Evolutionary conservation across 2,113 vertebrate genomes (phyloP), one percentile per base, ranked within the genome.

Genomic region (Dasyurus viverrinus): DNA sequence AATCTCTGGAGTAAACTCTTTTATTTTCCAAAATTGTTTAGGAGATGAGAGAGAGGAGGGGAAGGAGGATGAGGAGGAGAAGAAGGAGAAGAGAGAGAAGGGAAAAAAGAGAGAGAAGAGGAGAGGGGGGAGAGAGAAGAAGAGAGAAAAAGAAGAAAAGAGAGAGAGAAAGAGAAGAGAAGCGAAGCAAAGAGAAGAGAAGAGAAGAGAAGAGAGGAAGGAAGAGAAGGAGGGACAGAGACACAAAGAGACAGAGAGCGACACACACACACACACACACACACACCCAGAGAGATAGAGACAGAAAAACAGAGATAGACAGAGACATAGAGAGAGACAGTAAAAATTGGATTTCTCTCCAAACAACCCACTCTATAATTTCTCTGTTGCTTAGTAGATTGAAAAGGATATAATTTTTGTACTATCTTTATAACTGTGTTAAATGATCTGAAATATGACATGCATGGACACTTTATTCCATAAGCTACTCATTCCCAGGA

Each of bases 371-470:
- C 97, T 93, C 90, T 76, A 60, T 97, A 90, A 46, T 53, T 94
- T 95, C 92, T 5, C 50, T 96, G 92, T 93, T 0, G 0, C 57
- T 50, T n/a, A 93, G 89, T 93, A 94, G 94, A 97, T 92, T 93
- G 97, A 98, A 98, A 98, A 94, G 91, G 93, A 98, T 98, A 96
- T 98, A 98, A 95, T n/a, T 97, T 97, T 57, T 96, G 30, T 54
- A 42, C 94, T 97, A 89, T 50, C 52, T 46, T 48, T 94, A 89
- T 60, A 95, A 94, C 90, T 0, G 0, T 95, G 94, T 96, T 90
- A 96, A 96, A 95, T 89, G 91, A 1, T 30, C 97, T 96, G 96
- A 91, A 95, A 94, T 90, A 93, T 50, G 92, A 76, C 95, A 89
- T 55, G 42, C 10, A 22, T 48, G 94, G 96, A 48, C 54, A 94